A percentile compares a stretch with the other conserved stretches of the same genome.
Evolutionary conservation across 2,888 invertebrate genomes (phyloP).

Genomic region (Amphipyra tragopoginis): DNA sequence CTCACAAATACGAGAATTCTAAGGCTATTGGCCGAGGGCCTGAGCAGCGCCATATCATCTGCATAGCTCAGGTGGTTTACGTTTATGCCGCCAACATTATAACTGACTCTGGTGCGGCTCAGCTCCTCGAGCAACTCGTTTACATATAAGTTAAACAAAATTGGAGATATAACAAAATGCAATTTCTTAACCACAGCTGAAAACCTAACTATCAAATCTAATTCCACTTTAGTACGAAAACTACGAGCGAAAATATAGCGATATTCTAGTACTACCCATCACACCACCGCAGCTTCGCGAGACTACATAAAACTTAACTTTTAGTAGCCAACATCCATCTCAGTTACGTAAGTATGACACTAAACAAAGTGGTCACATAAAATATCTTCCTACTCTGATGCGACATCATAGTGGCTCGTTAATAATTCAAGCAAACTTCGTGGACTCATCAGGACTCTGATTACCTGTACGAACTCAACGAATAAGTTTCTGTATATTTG

Average conservation of each 20-base stretch:
- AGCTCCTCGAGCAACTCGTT: no score
- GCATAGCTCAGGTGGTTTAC: no score
- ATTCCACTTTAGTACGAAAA: neutral
- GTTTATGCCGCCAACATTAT: no score
- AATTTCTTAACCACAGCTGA: no score
- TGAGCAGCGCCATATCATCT: no score
- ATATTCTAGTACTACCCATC: neutral
- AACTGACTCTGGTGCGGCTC: no score
- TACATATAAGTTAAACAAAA: no score
- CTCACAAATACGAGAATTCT: no score
- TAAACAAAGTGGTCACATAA: constrained; percentile 35
- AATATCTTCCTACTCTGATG: constrained; percentile 1
- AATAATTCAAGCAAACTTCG: constrained; percentile 38
- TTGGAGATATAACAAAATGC: no score
- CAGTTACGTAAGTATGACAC: constrained; percentile 39
- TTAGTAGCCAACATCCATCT: constrained; percentile 34
- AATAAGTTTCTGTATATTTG: constrained; percentile 9
- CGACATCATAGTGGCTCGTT: constrained; percentile 27
- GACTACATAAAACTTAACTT: constrained; percentile 27
- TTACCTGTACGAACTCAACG: constrained; percentile 14
- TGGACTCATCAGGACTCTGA: constrained; percentile 36
- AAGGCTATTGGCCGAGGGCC: no score
- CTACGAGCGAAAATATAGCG: neutral
- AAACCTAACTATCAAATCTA: no score
- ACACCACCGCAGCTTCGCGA: neutral